Evolutionary conservation across 2,888 invertebrate genomes (phyloP).

Genomic region (Oligia fasciuncula): DNA sequence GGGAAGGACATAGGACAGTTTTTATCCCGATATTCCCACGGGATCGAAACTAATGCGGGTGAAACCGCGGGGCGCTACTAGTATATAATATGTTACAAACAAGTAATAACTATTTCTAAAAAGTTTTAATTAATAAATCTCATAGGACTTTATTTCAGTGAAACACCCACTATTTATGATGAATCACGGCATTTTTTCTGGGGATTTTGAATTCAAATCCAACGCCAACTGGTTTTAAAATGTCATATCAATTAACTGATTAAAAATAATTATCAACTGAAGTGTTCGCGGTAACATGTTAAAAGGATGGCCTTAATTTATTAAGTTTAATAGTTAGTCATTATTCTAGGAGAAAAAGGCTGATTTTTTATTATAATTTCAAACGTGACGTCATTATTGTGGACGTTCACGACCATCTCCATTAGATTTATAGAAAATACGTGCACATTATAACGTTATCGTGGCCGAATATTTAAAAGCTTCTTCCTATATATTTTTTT

Average conservation of each 20-base stretch:
- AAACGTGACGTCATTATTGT: too few species aligned
- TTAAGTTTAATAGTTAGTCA: neutral
- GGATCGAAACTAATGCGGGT: too few species aligned
- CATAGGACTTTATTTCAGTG: neutral
- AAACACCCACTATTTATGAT: conserved; percentile 10
- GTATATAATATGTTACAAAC: neutral
- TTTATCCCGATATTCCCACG: too few species aligned
- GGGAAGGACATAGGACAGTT: too few species aligned
- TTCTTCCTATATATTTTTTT: too few species aligned
- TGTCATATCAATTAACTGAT: neutral
- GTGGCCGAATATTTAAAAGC: too few species aligned
- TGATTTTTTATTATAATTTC: too few species aligned
- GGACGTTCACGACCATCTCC: too few species aligned
- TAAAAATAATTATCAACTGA: neutral
- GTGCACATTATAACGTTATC: too few species aligned
- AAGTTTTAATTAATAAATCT: neutral
- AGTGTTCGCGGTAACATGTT: neutral
- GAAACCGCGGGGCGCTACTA: too few species aligned
- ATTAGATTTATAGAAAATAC: too few species aligned
- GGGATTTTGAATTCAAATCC: neutral
- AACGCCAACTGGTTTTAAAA: neutral
- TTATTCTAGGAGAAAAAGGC: neutral
- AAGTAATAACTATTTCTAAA: neutral
- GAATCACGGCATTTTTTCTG: neutral
- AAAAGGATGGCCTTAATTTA: too few species aligned